A percentile compares a stretch with the other conserved stretches of the same genome.
phyloP scores from a whole-genome alignment of 2,797 vertebrate genomes.

The Galago senegalensis region DNA sequence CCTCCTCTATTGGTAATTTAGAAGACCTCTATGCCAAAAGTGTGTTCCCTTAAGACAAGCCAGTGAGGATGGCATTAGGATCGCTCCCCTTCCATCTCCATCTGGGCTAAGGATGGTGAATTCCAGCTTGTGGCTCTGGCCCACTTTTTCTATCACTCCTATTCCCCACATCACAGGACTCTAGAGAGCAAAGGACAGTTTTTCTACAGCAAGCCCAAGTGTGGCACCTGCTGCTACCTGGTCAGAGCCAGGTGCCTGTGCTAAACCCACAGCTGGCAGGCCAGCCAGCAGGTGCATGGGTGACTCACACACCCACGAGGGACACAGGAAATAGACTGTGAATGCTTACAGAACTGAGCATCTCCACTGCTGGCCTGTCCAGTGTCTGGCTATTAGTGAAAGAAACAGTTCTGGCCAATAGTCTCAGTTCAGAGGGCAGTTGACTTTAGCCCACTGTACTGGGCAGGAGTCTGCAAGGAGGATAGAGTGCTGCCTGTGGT shows the following conservation, averaged over 20 bases:
- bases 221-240: not conserved
- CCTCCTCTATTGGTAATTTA: not conserved
- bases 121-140: not conserved
- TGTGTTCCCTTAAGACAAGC: not conserved
- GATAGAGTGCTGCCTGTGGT: not conserved
- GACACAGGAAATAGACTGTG: not conserved
- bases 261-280: not conserved
- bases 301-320: no score
- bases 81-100: not conserved
- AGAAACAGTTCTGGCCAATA: conserved; percentile 22
- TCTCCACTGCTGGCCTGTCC: not conserved
- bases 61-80: not conserved
- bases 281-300: not conserved
- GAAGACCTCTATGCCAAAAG: not conserved
- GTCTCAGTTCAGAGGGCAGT: conserved; percentile 44
- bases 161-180: not conserved
- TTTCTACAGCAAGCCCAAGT: not conserved
- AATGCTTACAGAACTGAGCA: not conserved
- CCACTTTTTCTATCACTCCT: not conserved
- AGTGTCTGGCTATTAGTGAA: conserved; percentile 36
- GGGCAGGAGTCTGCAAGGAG: conserved; percentile 36
- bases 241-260: not conserved
- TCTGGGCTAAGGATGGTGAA: not conserved
- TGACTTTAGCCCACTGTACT: conserved; percentile 58
- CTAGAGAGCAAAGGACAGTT: not conserved